Base-by-base conservation (phyloP, 2,888 invertebrate species). In the Carabus problematicus region DNA sequence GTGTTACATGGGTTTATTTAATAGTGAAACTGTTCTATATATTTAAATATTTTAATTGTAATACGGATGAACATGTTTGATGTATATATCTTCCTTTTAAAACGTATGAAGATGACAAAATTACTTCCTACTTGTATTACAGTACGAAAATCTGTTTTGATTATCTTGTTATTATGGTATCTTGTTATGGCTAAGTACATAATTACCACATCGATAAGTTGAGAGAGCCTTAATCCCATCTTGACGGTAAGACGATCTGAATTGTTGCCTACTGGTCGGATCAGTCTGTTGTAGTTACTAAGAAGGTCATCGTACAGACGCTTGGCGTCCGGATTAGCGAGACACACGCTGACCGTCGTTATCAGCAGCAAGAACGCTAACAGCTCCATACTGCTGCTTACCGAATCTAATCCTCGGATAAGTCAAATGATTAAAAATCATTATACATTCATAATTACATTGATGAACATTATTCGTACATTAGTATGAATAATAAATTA, bases 291-390 rank as follows among this genome's bases (percentile, higher is more conserved):
- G 87, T 97, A 97, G 84, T 95, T 94, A 78, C 93, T 92, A 78
- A 97, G 87, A 76, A 97, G 88, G 84, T 97, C 96, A 88, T 97
- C 96, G 86, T 95, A 96, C 77, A 96, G 91, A 83, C 95, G 89
- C 85, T 95, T 94, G 78, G 95, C 94, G 82, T 95, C 95, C 82
- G 94, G 94, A 87, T 95, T 96, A 84, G 91, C 92, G 72, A 75
- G 72, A 69, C 56, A 59, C 86, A 86, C 86, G 85, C 87, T 89
- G 82, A 89, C 86, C 86, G 88, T 89, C 86, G 89, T 16, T 18
- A 52, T 52, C 52, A 52, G 52, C 52, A 52, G 52, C 19, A 52
- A 52, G 52, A 52, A 52, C 52, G 19, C 52, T 52, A 52, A 52
- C 19, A 52, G 52, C 52, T 52, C 52, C 52, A 52, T 52, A 52